Evolutionary conservation across 2,888 invertebrate species (phyloP).

Genomic region (Drosophila mettleri): DNA sequence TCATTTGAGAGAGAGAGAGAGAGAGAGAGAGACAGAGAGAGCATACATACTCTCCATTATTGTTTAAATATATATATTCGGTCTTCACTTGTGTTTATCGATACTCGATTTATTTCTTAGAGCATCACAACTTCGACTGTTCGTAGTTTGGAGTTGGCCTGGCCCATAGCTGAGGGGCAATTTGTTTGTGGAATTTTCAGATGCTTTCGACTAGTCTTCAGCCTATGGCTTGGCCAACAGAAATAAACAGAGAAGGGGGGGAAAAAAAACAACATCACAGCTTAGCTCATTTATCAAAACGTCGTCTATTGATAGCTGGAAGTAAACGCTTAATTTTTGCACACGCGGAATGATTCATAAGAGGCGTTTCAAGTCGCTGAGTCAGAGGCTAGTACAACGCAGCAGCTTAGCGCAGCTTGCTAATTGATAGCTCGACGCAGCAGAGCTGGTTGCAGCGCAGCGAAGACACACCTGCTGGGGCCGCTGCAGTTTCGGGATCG

Average conservation of each 20-base stretch:
- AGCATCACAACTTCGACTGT: slow-evolving; percentile 46
- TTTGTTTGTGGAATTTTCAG: slow-evolving; percentile 71
- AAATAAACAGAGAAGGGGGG: neutral
- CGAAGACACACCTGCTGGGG: slow-evolving; percentile 39
- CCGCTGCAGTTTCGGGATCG: neutral
- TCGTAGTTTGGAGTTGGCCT: slow-evolving; percentile 60
- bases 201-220: slow-evolving; percentile 49
- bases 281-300: slow-evolving; percentile 75
- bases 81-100: neutral
- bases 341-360: slow-evolving; percentile 62
- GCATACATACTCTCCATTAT: too few species aligned
- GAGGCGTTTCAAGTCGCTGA: slow-evolving; percentile 27
- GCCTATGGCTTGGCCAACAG: slow-evolving; percentile 49
- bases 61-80: neutral
- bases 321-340: slow-evolving; percentile 53
- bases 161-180: slow-evolving; percentile 77
- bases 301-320: slow-evolving; percentile 69
- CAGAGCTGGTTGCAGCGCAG: slow-evolving; percentile 37
- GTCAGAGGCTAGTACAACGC: slow-evolving; percentile 45
- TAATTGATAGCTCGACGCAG: slow-evolving; percentile 54
- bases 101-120: neutral
- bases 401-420: slow-evolving; percentile 46
- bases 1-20: too few species aligned
- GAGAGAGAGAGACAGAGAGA: too few species aligned
- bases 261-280: slow-evolving; percentile 30